Evolutionary conservation across 2,797 vertebrate genomes (phyloP).

Genomic region (Dromococcyx pavoninus): DNA sequence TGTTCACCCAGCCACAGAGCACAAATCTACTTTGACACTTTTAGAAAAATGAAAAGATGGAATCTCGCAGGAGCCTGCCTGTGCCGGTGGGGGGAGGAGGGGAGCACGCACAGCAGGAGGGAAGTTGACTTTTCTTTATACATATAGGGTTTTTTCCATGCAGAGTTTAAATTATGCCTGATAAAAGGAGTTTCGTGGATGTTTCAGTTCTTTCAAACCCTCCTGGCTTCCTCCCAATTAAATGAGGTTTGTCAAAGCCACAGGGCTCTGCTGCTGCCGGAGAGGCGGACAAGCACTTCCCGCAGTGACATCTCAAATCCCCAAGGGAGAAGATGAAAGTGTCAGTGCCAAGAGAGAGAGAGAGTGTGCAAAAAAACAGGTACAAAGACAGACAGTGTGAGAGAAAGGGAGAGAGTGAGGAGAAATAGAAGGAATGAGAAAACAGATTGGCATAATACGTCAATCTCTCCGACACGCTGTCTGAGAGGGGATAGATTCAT

Average conservation of each 20-base stretch:
- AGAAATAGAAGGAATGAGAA: slow-evolving; percentile 50
- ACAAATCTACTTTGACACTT: slow-evolving; percentile 84
- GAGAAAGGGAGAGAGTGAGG: slow-evolving; percentile 24
- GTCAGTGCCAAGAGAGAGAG: slow-evolving; percentile 69
- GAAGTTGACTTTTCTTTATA: slow-evolving; percentile 88
- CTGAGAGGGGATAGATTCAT: not conserved
- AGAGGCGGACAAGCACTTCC: slow-evolving; percentile 84
- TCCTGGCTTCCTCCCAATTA: slow-evolving; percentile 88
- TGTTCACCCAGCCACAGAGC: slow-evolving; percentile 77
- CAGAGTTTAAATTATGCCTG: slow-evolving; percentile 88
- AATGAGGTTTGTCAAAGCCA: slow-evolving; percentile 89
- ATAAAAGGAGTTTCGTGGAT: slow-evolving; percentile 86
- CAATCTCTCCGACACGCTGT: not conserved
- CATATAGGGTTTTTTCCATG: slow-evolving; percentile 86
- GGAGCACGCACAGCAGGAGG: slow-evolving; percentile 79
- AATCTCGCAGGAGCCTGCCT: slow-evolving; percentile 80
- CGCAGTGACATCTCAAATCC: slow-evolving; percentile 84
- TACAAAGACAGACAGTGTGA: slow-evolving; percentile 63
- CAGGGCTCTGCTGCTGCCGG: slow-evolving; percentile 84
- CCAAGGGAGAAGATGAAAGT: slow-evolving; percentile 86
- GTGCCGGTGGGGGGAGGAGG: slow-evolving; percentile 61
- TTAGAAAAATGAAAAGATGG: slow-evolving; percentile 83
- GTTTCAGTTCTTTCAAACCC: slow-evolving; percentile 87
- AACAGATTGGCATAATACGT: slow-evolving; percentile 23
- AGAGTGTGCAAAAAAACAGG: slow-evolving; percentile 42